Evolutionary conservation across 2,113 vertebrate species (phyloP).

Genomic region (Melanotaenia duboulayi): DNA sequence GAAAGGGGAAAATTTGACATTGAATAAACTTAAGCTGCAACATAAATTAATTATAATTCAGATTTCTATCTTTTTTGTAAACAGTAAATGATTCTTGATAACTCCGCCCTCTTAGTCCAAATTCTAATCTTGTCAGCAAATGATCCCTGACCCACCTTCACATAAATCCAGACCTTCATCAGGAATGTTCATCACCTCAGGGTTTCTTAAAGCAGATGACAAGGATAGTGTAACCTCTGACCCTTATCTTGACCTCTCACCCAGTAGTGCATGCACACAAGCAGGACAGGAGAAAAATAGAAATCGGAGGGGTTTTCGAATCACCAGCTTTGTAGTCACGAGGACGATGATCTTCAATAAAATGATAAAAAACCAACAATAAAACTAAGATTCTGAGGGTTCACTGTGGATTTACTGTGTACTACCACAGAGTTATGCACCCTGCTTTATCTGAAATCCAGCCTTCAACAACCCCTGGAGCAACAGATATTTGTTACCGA

Average conservation of each 20-base stretch:
- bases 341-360: slow-evolving; percentile 9
- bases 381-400: slow-evolving; percentile 25
- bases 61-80: slow-evolving; percentile 1
- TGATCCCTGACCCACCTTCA: slow-evolving; percentile 7
- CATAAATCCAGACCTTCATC: slow-evolving; percentile 16
- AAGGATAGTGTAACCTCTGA: slow-evolving; percentile 59
- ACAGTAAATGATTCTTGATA: neutral
- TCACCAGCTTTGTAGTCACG: slow-evolving; percentile 16
- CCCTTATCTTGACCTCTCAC: slow-evolving; percentile 37
- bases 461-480: slow-evolving; percentile 10
- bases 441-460: slow-evolving; percentile 9
- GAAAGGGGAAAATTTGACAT: neutral
- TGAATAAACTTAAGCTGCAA: neutral
- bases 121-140: neutral
- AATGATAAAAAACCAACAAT: slow-evolving; percentile 25
- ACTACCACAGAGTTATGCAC: neutral
- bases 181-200: slow-evolving; percentile 31
- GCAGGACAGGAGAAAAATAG: slow-evolving; percentile 16
- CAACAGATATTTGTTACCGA: slow-evolving; percentile 2
- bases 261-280: slow-evolving; percentile 11
- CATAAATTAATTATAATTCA: neutral
- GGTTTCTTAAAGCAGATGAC: slow-evolving; percentile 27
- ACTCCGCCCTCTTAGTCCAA: neutral
- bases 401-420: slow-evolving; percentile 18
- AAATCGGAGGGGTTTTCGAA: slow-evolving; percentile 14